Base-by-base conservation (phyloP, 1,140 invertebrate genomes). In the Homalodisca vitripennis region DNA sequence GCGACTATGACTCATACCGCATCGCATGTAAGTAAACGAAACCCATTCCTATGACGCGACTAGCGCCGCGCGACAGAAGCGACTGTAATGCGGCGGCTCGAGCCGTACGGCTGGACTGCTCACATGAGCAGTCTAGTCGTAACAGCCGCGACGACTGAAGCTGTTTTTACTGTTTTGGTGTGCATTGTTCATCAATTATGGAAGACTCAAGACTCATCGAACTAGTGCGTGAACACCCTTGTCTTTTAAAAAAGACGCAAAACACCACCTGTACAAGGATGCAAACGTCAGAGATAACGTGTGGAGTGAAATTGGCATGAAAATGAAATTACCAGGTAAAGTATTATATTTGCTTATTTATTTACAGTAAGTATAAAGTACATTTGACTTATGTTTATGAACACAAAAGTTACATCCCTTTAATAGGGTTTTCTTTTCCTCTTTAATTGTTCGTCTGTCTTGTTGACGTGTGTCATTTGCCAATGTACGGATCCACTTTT, bases 311-410 rank as follows among this genome's bases (percentile, higher is more conserved):
- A 29, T 66, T 47, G 41, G 67, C 14, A 26, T 29, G 47, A 13
- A 48, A 29, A 29, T 22, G 29, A 65, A 53, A 51, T 3, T 70
- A 27, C 10, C 13, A 67, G 22, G 51, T 2, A 67, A 67, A 57
- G 17, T 34, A 10, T 41, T 10, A 41, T 41, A 41, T 41, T 41
- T 41, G 34, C 17, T 41, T 41, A 41, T 41, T 41, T 41, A 41
- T 6, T 41, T 41, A 41, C 34, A 41, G 6, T 41, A 41, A 17
- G 6, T 10, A 41, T 17, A 10, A 10, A 41, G 34, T 41, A 41
- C 34, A 41, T 41, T 41, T 10, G 34, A 10, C 6, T 17, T 10
- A 41, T 10, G 6, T 41, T 41, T 10, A 41, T 10, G 34, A 10
- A 10, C 6, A 10, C 6, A 41, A 10, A 41, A 17, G 34, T 10